These are phyloP conservation scores for Podabrus alpinus DNA, from an alignment of 2,888 invertebrate genomes.

Conservation along the genomic window DNA sequence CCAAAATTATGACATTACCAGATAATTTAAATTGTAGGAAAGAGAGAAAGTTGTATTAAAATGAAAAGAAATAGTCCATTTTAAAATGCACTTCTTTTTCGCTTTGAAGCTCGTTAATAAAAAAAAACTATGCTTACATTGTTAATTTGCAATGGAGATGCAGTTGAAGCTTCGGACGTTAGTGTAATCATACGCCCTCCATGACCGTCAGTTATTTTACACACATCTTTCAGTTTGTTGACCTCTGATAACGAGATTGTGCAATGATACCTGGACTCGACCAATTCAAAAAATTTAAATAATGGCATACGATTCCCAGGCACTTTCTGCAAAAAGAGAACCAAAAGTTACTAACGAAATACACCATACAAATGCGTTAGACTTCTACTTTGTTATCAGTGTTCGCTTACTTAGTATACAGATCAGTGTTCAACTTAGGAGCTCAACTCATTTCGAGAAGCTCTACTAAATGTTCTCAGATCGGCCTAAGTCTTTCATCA, in stretches of 20 bases:
- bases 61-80: no score
- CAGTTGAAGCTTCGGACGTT: constrained; percentile 61
- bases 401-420: constrained; percentile 3
- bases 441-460: constrained; percentile 17
- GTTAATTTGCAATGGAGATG: constrained; percentile 57
- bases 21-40: no score
- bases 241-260: constrained; percentile 74
- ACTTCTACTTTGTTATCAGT: neutral
- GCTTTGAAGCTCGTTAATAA: no score
- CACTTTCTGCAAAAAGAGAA: constrained; percentile 62
- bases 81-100: no score
- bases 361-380: neutral
- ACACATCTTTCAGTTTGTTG: constrained; percentile 76
- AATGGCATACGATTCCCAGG: constrained; percentile 76
- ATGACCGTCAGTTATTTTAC: constrained; percentile 72
- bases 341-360: neutral
- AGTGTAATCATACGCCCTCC: constrained; percentile 74
- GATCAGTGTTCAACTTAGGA: constrained; percentile 3
- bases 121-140: constrained; percentile 35
- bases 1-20: no score
- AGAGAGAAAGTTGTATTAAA: no score
- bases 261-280: constrained; percentile 79
- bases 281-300: constrained; percentile 80
- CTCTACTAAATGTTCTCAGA: constrained; percentile 31
- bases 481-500: constrained; percentile 39